Evolutionary conservation across 1,140 invertebrate species (phyloP), one percentile per base, ranked within the genome.

Genomic region (Atta colombica): DNA sequence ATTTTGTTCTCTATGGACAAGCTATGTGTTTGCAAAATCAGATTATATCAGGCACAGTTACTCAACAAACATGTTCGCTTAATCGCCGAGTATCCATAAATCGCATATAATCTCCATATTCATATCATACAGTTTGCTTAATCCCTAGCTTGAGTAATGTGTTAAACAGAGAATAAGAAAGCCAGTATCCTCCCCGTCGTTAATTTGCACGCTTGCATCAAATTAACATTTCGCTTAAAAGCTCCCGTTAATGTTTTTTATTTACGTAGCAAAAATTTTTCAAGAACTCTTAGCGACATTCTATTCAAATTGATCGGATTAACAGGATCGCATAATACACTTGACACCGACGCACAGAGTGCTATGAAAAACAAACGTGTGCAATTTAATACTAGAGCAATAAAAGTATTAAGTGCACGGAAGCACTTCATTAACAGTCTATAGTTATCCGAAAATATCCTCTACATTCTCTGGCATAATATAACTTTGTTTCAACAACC

Each of bases 81-180:
- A 84, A 84, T 75, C 68, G 68, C 80, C 28, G n/a, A 74, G 69
- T 16, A 18, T 12, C 14, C 39, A 74, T 84, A 84, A 84, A 84
- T 84, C 69, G 80, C 39, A 28, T 28, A 2, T 84, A 84, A 84
- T 84, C 80, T 51, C 25, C 45, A 12, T 74, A 69, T 55, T 61
- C 68, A 74, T 82, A 74, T 82, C 39, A 18, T 25, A n/a, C 6
- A 8, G 21, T 12, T 16, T 16, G 51, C 18, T 49, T 74, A 84
- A 74, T 74, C 69, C 39, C 8, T 25, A 28, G 39, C 39, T 84
- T 61, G 69, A 35, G 21, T 49, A 61, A 74, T 55, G 69, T 55
- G 55, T 55, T 53, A 82, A 82, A 74, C 39, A n/a, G 18, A 60
- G 39, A 61, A 49, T 61, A 75, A 84, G 69, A 75, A 61, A 75